Conservation (phyloP, 2,888 invertebrate species). For the Xanthorhoe spadicearia region DNA sequence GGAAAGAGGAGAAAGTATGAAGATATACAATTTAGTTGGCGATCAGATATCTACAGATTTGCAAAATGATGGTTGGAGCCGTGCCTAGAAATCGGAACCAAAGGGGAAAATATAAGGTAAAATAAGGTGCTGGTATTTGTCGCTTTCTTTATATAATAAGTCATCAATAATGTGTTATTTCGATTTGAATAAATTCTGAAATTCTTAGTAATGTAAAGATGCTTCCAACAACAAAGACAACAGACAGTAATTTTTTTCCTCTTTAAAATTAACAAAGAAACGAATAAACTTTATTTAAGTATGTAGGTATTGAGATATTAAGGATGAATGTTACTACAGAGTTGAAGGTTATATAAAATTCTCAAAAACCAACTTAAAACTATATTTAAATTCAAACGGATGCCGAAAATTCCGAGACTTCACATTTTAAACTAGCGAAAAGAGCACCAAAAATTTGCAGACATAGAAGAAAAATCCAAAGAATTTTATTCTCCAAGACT, state of each 20-base stretch:
- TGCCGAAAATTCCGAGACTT: slow-evolving; percentile 4
- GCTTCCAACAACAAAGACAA: no score
- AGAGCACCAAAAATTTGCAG: slow-evolving; percentile 4
- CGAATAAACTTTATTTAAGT: no score
- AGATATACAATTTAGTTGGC: slow-evolving; percentile 32
- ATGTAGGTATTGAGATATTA: no score
- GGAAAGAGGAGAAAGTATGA: slow-evolving; percentile 31
- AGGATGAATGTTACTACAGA: not conserved
- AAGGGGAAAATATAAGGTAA: slow-evolving; percentile 1
- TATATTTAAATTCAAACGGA: slow-evolving; percentile 10
- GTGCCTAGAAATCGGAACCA: slow-evolving; percentile 54
- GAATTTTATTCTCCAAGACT: slow-evolving; percentile 4
- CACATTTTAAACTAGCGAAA: slow-evolving; percentile 7
- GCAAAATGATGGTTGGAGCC: slow-evolving; percentile 49
- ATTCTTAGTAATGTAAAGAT: not conserved
- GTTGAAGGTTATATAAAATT: not conserved
- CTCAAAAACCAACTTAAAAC: not conserved
- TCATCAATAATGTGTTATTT: not conserved
- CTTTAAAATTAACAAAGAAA: no score
- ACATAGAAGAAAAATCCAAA: slow-evolving; percentile 5
- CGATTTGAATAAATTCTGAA: not conserved
- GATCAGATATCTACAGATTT: slow-evolving; percentile 32
- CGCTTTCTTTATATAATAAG: not conserved
- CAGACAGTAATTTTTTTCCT: no score
- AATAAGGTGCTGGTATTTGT: not conserved